These are phyloP conservation scores for Eumeta japonica DNA, from an alignment of 1,140 invertebrate genomes.

Conservation along the genomic window DNA sequence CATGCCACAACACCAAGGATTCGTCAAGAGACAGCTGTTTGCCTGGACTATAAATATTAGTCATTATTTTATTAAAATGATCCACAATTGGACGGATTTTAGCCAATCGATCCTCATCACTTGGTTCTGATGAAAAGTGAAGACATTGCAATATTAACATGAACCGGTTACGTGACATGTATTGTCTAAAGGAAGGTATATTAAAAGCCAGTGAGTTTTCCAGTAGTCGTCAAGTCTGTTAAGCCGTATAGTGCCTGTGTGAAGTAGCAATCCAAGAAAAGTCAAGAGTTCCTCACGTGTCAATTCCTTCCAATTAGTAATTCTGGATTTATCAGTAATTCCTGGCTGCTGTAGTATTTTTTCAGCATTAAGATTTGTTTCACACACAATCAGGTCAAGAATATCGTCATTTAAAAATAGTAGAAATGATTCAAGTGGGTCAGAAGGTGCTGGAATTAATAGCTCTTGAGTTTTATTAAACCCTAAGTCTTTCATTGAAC, in stretches of 20 bases:
- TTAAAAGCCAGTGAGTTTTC: conserved; percentile 26
- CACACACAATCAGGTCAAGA: conserved; percentile 14
- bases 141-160: conserved; percentile 23
- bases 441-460: conserved; percentile 13
- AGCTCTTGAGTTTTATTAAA: too few relatives aligned
- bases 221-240: conserved; percentile 28
- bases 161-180: conserved; percentile 29
- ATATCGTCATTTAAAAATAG: conserved; percentile 14
- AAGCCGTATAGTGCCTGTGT: conserved; percentile 26
- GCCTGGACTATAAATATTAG: conserved; percentile 23
- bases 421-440: conserved; percentile 14
- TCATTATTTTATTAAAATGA: conserved; percentile 24
- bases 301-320: conserved; percentile 20
- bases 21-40: conserved; percentile 35
- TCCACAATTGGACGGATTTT: conserved; percentile 15
- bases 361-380: conserved; percentile 15
- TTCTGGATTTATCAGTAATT: conserved; percentile 12
- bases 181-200: conserved; percentile 18
- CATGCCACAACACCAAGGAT: conserved; percentile 37
- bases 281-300: conserved; percentile 21
- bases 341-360: conserved; percentile 8
- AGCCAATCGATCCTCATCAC: conserved; percentile 12
- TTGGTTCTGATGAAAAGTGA: conserved; percentile 17
- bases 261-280: conserved; percentile 28
- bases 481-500: too few relatives aligned